phyloP scores from a whole-genome alignment of 2,113 vertebrate genomes.

The Chaetorhynchus papuensis region DNA sequence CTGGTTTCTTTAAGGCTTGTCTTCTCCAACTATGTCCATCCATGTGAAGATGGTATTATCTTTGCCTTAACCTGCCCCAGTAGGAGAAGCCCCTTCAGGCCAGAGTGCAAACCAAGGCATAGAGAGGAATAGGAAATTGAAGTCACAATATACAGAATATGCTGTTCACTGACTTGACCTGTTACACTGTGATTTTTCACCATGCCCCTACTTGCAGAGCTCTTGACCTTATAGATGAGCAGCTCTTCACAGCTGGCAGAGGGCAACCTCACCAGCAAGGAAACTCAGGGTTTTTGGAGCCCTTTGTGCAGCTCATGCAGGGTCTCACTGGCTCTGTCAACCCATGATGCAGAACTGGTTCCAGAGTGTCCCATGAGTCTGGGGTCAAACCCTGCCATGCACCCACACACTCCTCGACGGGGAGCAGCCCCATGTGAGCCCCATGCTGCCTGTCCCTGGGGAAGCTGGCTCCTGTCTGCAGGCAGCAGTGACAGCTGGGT shows the following conservation, averaged over 20 bases:
- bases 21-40: neutral
- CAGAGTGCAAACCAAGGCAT: neutral
- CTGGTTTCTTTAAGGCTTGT: neutral
- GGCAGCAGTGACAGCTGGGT: neutral
- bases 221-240: neutral
- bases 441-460: neutral
- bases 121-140: neutral
- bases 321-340: accelerated
- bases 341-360: neutral
- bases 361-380: neutral
- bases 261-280: neutral
- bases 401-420: accelerated
- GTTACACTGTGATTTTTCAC: neutral
- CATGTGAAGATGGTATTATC: neutral
- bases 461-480: neutral
- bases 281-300: neutral
- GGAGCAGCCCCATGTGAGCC: neutral
- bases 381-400: neutral
- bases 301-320: neutral
- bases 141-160: neutral
- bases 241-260: neutral
- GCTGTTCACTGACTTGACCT: neutral
- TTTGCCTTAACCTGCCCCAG: neutral
- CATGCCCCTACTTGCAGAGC: neutral
- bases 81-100: neutral